phyloP scores from a whole-genome alignment of 2,797 vertebrate species.

The Pangasius larnaudii region DNA sequence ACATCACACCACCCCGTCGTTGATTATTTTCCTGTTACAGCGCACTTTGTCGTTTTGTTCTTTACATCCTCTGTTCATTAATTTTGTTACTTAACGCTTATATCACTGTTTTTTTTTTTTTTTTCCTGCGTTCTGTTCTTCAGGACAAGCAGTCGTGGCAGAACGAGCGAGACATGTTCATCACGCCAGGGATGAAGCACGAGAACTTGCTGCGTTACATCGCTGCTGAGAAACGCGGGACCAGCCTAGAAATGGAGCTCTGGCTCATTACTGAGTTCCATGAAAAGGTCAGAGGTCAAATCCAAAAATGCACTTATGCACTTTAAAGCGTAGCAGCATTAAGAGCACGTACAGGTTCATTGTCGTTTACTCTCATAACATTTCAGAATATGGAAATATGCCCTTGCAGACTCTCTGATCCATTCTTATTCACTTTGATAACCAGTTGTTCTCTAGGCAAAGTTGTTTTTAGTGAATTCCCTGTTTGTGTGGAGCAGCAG shows the following conservation, averaged over 20 bases:
- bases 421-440: neutral
- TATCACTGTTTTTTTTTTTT: no score
- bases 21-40: neutral
- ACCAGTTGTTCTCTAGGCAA: neutral
- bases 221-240: slow-evolving; percentile 86
- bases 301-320: neutral
- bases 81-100: neutral
- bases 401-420: neutral
- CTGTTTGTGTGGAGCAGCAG: neutral
- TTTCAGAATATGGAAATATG: neutral
- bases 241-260: slow-evolving; percentile 86
- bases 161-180: slow-evolving; percentile 88
- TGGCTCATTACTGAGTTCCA: slow-evolving; percentile 95
- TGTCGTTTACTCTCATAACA: neutral
- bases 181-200: slow-evolving; percentile 90
- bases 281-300: slow-evolving; percentile 81
- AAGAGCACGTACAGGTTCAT: neutral
- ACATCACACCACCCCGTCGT: neutral
- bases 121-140: neutral
- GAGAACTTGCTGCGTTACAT: slow-evolving; percentile 91
- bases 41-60: neutral
- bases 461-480: neutral
- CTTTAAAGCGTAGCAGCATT: neutral
- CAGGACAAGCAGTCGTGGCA: slow-evolving; percentile 94
- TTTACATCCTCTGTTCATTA: neutral